Evolutionary conservation across 1,140 invertebrate genomes (phyloP).

Genomic region (Palaemon carinicauda): DNA sequence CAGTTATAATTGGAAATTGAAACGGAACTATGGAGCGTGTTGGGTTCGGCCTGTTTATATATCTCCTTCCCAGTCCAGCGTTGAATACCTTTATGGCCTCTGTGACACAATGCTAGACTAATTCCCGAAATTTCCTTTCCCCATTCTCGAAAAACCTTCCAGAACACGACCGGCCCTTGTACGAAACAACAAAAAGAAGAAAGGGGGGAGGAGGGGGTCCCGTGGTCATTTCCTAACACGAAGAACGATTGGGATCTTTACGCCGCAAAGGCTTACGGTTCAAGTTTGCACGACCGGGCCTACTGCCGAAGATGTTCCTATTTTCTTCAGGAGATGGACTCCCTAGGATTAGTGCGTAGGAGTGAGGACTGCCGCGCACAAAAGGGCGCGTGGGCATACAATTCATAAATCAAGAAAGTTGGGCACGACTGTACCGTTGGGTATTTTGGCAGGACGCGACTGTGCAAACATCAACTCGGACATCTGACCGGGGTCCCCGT

Average conservation of each 20-base stretch:
- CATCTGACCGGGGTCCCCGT: no score
- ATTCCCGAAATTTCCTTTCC: conserved; percentile 23
- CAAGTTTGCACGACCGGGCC: background rate
- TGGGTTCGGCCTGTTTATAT: conserved; percentile 31
- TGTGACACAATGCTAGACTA: conserved; percentile 32
- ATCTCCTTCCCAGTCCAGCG: conserved; percentile 2
- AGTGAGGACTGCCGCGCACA: conserved; percentile 21
- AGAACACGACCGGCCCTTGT: background rate
- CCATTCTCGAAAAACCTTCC: no score
- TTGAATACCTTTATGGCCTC: conserved; percentile 33
- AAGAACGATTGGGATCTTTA: background rate
- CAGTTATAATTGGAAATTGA: conserved; percentile 48
- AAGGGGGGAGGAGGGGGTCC: no score
- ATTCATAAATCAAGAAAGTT: conserved; percentile 26
- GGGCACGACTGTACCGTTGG: background rate
- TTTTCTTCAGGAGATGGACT: background rate
- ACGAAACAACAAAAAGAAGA: background rate
- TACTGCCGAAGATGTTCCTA: background rate
- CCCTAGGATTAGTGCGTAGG: conserved; percentile 23
- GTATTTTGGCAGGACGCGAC: background rate
- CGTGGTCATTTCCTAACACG: background rate
- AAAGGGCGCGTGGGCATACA: conserved; percentile 28
- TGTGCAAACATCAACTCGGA: no score
- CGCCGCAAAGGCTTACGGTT: background rate
- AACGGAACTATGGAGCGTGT: background rate